phyloP scores from a whole-genome alignment of 2,888 invertebrate genomes.

The Mythimna ferrago region DNA sequence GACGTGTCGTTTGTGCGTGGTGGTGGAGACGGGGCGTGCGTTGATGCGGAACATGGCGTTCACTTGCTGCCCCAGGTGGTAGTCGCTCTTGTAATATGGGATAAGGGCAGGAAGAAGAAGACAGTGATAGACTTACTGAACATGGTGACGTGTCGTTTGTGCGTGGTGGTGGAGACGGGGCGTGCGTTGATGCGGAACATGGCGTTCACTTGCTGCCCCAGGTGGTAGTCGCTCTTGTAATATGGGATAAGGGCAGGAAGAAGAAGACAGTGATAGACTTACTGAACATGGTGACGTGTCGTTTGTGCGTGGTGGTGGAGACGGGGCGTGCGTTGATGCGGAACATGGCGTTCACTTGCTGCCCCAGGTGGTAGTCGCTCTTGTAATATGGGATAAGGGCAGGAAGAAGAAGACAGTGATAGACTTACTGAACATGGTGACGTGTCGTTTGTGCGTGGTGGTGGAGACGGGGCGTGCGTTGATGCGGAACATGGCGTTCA shows the following conservation, averaged over 20 bases:
- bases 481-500: slow-evolving; percentile 97
- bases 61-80: slow-evolving; percentile 97
- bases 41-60: slow-evolving; percentile 96
- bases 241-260: too few relatives aligned
- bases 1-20: slow-evolving; percentile 92
- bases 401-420: too few relatives aligned
- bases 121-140: slow-evolving; percentile 76
- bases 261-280: slow-evolving; percentile 62
- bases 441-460: slow-evolving; percentile 91
- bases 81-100: slow-evolving; percentile 80
- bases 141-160: slow-evolving; percentile 94
- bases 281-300: slow-evolving; percentile 94
- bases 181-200: slow-evolving; percentile 94
- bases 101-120: too few relatives aligned
- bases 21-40: slow-evolving; percentile 64
- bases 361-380: slow-evolving; percentile 98
- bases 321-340: slow-evolving; percentile 90
- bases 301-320: slow-evolving; percentile 74
- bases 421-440: slow-evolving; percentile 92
- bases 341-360: slow-evolving; percentile 97
- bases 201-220: slow-evolving; percentile 96
- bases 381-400: too few relatives aligned
- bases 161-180: slow-evolving; percentile 59
- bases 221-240: slow-evolving; percentile 95
- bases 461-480: slow-evolving; percentile 66